These are phyloP conservation scores for Plectrocnemia conspersa DNA, from an alignment of 1,140 invertebrate species.

Conservation along the genomic window DNA sequence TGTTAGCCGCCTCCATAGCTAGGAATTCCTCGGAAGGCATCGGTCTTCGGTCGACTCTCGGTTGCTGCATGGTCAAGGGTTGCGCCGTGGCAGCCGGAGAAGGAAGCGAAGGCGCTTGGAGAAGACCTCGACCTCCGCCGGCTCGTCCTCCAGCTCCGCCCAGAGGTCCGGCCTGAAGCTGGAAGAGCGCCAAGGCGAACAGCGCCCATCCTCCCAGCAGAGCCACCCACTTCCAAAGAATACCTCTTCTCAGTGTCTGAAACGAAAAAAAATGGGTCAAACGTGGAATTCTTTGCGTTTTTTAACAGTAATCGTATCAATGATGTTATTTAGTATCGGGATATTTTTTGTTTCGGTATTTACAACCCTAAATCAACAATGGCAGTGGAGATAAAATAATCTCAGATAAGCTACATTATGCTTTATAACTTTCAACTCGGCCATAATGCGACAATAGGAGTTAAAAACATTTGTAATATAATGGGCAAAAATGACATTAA, in stretches of 20 bases:
- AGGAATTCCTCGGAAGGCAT: constrained; percentile 70
- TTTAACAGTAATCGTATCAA: too few relatives aligned
- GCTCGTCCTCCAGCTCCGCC: constrained; percentile 38
- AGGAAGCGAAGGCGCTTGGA: constrained; percentile 40
- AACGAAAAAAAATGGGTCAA: constrained; percentile 25
- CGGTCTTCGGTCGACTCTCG: constrained; percentile 62
- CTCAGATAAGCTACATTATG: too few relatives aligned
- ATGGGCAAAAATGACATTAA: too few relatives aligned
- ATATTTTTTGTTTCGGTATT: too few relatives aligned
- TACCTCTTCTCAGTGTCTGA: constrained; percentile 23
- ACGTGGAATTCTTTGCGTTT: too few relatives aligned
- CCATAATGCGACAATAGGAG: too few relatives aligned
- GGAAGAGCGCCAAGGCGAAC: constrained; percentile 39
- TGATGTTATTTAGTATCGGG: too few relatives aligned
- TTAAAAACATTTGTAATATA: too few relatives aligned
- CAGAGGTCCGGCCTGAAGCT: constrained; percentile 44
- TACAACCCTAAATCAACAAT: too few relatives aligned
- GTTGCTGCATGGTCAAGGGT: constrained; percentile 47
- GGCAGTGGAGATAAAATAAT: too few relatives aligned
- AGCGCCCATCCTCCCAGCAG: constrained; percentile 30
- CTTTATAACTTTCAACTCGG: too few relatives aligned
- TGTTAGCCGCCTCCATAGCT: constrained; percentile 68
- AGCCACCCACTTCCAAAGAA: constrained; percentile 25
- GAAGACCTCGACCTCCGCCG: constrained; percentile 40
- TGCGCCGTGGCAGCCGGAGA: constrained; percentile 40